These are phyloP conservation scores for Cavia porcellus DNA, from an alignment of 2,113 vertebrate genomes.

Conservation along the genomic window DNA sequence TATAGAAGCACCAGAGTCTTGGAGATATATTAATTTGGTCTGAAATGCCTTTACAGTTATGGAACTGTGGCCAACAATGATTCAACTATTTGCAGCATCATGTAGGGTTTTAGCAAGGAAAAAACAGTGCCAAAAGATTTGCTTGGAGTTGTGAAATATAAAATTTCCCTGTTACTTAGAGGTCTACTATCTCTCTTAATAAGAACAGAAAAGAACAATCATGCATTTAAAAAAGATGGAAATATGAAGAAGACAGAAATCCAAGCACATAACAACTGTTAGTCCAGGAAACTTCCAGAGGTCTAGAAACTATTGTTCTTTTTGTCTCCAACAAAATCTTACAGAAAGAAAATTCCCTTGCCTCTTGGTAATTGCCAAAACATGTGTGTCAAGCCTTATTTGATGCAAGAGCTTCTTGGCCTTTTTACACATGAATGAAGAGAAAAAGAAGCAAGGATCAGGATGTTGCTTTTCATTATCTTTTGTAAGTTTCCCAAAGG, in stretches of 20 bases:
- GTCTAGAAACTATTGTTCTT: background rate
- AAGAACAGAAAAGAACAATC: conserved; percentile 54
- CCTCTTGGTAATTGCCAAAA: conserved; percentile 40
- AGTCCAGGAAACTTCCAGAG: conserved; percentile 18
- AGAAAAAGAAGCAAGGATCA: background rate
- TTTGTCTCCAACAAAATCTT: conserved; percentile 50
- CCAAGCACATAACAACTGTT: background rate
- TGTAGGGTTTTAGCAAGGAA: background rate
- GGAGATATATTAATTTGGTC: background rate
- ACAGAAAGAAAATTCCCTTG: background rate
- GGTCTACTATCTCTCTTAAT: background rate
- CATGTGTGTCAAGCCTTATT: background rate
- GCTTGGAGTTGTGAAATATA: background rate
- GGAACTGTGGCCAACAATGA: background rate
- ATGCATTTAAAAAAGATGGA: conserved; percentile 31
- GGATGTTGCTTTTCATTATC: background rate
- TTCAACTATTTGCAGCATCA: conserved; percentile 58
- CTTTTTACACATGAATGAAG: conserved; percentile 1
- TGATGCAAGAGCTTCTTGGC: conserved; percentile 20
- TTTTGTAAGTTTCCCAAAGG: conserved; percentile 25
- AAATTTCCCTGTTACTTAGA: conserved; percentile 32
- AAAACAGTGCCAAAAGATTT: conserved; percentile 55
- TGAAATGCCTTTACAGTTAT: background rate
- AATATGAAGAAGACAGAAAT: conserved; percentile 57
- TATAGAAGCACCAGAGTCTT: background rate